phyloP scores from a whole-genome alignment of 2,113 vertebrate species.

The Gorsachius goisagi region DNA sequence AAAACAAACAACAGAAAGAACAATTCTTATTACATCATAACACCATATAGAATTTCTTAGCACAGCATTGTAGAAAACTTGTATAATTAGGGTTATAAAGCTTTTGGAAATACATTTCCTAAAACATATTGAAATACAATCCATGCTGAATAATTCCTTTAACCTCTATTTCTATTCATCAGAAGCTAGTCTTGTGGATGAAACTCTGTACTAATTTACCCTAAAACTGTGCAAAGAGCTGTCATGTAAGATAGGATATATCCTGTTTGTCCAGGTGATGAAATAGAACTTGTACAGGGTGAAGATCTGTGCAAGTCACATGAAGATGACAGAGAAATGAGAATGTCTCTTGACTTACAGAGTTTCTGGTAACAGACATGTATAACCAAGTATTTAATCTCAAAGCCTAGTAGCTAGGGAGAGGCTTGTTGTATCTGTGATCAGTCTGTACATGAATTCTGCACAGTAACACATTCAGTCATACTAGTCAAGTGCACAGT shows the following conservation, averaged over 20 bases:
- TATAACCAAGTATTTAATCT: not conserved
- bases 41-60: not conserved
- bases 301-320: not conserved
- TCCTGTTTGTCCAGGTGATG: not conserved
- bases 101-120: not conserved
- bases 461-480: not conserved
- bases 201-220: not conserved
- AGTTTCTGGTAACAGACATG: not conserved
- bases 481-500: not conserved
- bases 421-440: not conserved
- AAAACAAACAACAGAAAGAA: not conserved
- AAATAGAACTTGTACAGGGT: not conserved
- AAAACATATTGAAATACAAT: not conserved
- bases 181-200: not conserved
- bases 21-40: not conserved
- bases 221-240: not conserved
- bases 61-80: not conserved
- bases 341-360: not conserved
- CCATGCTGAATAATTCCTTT: not conserved
- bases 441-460: not conserved
- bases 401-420: not conserved
- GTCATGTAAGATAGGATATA: not conserved
- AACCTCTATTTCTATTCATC: not conserved
- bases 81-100: not conserved
- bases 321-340: not conserved